Percentiles rank a stretch among this genome's conserved stretches.
phyloP scores from a whole-genome alignment of 2,888 invertebrate species.

The Dynastes maya region DNA sequence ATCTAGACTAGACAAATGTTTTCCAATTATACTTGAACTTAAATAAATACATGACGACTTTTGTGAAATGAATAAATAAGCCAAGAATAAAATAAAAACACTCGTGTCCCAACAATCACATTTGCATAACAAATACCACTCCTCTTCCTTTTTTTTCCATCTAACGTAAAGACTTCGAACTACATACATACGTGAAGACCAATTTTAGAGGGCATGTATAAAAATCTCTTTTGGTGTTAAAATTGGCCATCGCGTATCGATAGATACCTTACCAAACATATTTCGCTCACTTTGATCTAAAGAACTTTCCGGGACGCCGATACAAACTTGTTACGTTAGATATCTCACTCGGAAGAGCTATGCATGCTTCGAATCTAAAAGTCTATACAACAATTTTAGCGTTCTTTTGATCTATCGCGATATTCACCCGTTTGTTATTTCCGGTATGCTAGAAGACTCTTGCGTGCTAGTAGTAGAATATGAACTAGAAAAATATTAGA shows the following conservation, averaged over 20 bases:
- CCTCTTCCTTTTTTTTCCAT: neutral
- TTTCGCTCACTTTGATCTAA: constrained; percentile 27
- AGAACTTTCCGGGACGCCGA: neutral
- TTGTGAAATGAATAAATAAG: too few species aligned
- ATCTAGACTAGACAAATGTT: too few species aligned
- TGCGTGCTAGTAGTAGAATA: neutral
- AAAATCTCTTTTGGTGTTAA: constrained; percentile 8
- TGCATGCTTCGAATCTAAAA: constrained; percentile 9
- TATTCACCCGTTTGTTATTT: constrained; percentile 20
- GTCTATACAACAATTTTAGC: constrained; percentile 33
- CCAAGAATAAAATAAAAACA: too few species aligned
- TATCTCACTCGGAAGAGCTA: constrained; percentile 33
- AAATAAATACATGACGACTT: too few species aligned
- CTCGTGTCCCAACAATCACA: too few species aligned
- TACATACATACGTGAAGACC: neutral
- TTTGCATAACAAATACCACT: too few species aligned
- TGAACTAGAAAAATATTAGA: neutral
- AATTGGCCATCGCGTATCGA: constrained; percentile 29
- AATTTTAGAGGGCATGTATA: neutral
- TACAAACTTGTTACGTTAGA: constrained; percentile 25
- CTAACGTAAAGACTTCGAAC: neutral
- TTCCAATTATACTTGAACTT: too few species aligned
- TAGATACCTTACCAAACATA: constrained; percentile 2
- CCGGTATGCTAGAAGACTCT: constrained; percentile 13
- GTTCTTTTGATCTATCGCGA: constrained; percentile 30